Percentiles rank a stretch among this genome's conserved stretches.
These are phyloP conservation scores for Didymodactylos carnosus DNA, from an alignment of 2,888 invertebrate genomes.

Conservation along the genomic window DNA sequence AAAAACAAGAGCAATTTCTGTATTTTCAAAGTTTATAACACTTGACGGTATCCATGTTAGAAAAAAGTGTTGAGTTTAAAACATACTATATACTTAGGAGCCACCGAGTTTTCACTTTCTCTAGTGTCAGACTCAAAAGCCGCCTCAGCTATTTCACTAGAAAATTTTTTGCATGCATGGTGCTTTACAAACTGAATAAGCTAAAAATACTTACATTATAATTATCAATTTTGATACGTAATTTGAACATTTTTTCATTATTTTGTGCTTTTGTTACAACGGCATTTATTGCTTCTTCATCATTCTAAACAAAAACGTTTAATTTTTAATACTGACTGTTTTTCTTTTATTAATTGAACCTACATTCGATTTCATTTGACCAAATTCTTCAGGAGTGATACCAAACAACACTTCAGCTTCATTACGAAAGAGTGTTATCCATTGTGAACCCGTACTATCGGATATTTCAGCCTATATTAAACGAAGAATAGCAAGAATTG, in stretches of 20 bases:
- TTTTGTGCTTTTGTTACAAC: constrained; percentile 57
- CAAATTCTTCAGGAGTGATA: constrained; percentile 52
- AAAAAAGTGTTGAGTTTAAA: too few relatives aligned
- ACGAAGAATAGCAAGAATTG: constrained; percentile 1
- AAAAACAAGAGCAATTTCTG: too few relatives aligned
- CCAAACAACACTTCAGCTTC: constrained; percentile 58
- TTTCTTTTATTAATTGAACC: constrained; percentile 15
- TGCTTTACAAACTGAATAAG: not conserved
- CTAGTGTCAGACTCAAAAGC: too few relatives aligned
- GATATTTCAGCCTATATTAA: constrained; percentile 53
- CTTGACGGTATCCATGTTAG: too few relatives aligned
- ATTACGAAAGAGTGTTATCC: constrained; percentile 73
- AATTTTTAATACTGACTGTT: not conserved
- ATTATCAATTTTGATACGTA: constrained; percentile 68
- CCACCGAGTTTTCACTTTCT: too few relatives aligned
- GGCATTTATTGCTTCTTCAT: constrained; percentile 47
- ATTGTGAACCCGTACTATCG: constrained; percentile 66
- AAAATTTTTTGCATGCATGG: too few relatives aligned
- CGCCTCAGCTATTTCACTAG: too few relatives aligned
- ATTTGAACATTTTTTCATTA: constrained; percentile 56
- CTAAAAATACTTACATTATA: constrained; percentile 54
- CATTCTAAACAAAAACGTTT: constrained; percentile 24
- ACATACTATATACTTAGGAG: too few relatives aligned
- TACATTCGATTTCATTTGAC: constrained; percentile 40
- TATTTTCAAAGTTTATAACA: too few relatives aligned